Percentiles rank a stretch among this genome's conserved stretches.
These are phyloP conservation scores for Picus viridis DNA, from an alignment of 2,797 vertebrate genomes.

Conservation along the genomic window DNA sequence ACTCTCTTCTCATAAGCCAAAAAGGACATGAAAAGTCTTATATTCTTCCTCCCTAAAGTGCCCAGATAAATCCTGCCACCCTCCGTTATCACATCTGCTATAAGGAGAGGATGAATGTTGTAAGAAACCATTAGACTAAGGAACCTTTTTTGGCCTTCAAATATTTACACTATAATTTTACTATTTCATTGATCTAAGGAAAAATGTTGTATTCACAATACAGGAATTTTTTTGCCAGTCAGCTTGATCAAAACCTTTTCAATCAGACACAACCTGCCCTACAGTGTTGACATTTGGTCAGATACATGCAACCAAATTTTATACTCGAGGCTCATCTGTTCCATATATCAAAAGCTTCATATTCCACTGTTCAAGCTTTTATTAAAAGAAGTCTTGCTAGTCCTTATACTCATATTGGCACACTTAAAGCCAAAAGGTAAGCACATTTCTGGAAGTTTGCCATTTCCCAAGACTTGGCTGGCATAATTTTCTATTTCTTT, in stretches of 20 bases:
- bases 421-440: neutral
- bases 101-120: neutral
- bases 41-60: neutral
- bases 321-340: neutral
- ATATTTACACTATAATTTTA: neutral
- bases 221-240: neutral
- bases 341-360: neutral
- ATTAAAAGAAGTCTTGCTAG: neutral
- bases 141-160: neutral
- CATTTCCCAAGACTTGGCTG: neutral
- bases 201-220: neutral
- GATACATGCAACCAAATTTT: neutral
- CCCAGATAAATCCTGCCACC: neutral
- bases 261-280: neutral
- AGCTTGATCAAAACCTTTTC: neutral
- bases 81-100: neutral
- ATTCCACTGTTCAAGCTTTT: neutral
- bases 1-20: neutral
- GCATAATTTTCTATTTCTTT: neutral
- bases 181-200: neutral
- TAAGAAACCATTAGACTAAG: neutral
- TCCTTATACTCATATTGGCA: neutral
- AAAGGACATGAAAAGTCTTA: neutral
- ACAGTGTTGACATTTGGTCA: neutral
- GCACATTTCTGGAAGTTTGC: neutral